Evolutionary conservation across 2,113 vertebrate species (phyloP).

Genomic region (Saccopteryx leptura): DNA sequence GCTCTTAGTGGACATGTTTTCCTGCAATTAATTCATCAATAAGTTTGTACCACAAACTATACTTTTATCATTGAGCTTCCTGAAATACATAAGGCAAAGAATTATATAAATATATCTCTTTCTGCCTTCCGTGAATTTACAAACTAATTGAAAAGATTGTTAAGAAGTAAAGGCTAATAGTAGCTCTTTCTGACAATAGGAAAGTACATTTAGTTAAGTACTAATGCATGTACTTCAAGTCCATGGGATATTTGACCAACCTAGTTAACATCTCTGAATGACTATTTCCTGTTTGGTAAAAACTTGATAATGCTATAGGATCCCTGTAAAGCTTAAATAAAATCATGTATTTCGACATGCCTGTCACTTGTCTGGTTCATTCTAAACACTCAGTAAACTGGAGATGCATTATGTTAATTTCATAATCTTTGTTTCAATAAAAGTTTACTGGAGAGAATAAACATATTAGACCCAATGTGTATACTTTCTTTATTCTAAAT

Average conservation of each 20-base stretch:
- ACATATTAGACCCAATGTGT: neutral
- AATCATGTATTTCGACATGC: neutral
- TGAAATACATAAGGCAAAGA: neutral
- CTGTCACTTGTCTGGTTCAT: neutral
- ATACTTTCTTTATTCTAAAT: neutral
- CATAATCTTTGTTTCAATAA: neutral
- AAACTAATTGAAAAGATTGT: neutral
- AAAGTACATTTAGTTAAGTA: neutral
- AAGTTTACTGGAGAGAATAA: slow-evolving; percentile 45
- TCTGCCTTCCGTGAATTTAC: neutral
- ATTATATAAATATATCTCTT: neutral
- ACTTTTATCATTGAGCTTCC: neutral
- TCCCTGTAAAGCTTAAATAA: neutral
- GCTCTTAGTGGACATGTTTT: slow-evolving; percentile 8
- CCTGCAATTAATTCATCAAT: slow-evolving; percentile 9
- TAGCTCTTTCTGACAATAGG: neutral
- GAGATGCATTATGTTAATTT: neutral
- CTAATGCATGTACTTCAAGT: slow-evolving; percentile 1
- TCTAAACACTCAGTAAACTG: neutral
- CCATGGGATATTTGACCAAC: neutral
- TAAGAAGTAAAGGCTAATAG: slow-evolving; percentile 23
- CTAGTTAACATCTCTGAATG: neutral
- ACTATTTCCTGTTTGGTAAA: neutral
- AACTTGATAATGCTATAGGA: neutral
- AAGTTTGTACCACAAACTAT: neutral